These are phyloP conservation scores for Myotis pilosus DNA, from an alignment of 2,797 vertebrate species.

Conservation along the genomic window DNA sequence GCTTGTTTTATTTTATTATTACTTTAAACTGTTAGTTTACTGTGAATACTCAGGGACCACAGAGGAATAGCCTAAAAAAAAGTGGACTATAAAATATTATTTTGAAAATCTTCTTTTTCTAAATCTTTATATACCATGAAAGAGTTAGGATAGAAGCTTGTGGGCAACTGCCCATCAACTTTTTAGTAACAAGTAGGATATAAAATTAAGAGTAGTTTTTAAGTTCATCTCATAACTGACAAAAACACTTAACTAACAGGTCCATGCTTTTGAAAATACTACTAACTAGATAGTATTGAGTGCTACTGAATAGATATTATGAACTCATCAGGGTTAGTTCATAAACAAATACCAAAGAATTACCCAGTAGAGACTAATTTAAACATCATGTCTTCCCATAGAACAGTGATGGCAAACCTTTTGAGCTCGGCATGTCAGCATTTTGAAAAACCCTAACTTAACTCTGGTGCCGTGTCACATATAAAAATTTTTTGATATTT, in stretches of 20 bases:
- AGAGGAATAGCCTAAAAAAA: background rate
- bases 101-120: slow-evolving; percentile 23
- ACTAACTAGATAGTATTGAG: background rate
- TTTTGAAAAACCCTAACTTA: no score
- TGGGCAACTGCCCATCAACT: background rate
- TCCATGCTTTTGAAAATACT: background rate
- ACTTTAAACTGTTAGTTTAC: background rate
- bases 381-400: background rate
- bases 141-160: background rate
- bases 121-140: background rate
- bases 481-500: no score
- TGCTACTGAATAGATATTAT: background rate
- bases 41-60: background rate
- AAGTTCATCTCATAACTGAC: background rate
- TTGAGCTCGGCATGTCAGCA: no score
- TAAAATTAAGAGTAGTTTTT: background rate
- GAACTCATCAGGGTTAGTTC: background rate
- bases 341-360: background rate
- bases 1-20: slow-evolving; percentile 21
- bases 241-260: background rate
- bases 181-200: background rate
- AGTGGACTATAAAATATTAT: background rate
- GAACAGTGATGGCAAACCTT: background rate
- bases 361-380: background rate
- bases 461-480: no score